These are phyloP conservation scores for Adelphocoris suturalis DNA, from an alignment of 2,888 invertebrate species.

Conservation along the genomic window DNA sequence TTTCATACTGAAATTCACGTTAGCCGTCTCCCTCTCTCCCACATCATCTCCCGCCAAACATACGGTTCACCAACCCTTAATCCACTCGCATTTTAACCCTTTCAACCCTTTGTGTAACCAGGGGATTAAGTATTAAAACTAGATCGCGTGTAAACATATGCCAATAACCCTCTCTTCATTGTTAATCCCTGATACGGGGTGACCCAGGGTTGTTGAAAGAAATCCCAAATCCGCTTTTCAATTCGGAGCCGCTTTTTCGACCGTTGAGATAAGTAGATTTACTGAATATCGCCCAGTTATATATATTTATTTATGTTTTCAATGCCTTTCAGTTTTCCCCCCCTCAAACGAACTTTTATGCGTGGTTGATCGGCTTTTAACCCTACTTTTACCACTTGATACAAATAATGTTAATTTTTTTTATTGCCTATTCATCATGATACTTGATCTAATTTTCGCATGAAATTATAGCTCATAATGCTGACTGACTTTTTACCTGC, in stretches of 20 bases:
- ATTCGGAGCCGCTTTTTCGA: conserved; percentile 9
- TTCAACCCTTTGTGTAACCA: conserved; percentile 24
- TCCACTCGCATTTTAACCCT: not conserved
- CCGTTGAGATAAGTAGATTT: conserved; percentile 20
- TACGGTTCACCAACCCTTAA: not conserved
- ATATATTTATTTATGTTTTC: not conserved
- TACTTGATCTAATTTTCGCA: no score
- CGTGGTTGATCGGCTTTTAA: no score
- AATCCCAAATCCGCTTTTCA: conserved; percentile 6
- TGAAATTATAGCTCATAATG: no score
- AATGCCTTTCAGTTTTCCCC: not conserved
- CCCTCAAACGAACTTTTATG: no score
- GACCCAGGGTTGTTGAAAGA: conserved; percentile 12
- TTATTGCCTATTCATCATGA: no score
- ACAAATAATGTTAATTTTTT: no score
- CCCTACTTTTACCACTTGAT: no score
- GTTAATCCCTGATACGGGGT: conserved; percentile 7
- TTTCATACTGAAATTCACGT: no score
- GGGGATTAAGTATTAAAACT: conserved; percentile 63
- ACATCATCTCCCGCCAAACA: not conserved
- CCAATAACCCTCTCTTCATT: conserved; percentile 50
- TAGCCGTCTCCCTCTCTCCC: no score
- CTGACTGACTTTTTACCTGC: no score
- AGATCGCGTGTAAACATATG: conserved; percentile 67
- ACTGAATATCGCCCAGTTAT: not conserved